These are phyloP conservation scores for Linnaemya tessellans DNA, from an alignment of 2,888 invertebrate species.

Conservation along the genomic window DNA sequence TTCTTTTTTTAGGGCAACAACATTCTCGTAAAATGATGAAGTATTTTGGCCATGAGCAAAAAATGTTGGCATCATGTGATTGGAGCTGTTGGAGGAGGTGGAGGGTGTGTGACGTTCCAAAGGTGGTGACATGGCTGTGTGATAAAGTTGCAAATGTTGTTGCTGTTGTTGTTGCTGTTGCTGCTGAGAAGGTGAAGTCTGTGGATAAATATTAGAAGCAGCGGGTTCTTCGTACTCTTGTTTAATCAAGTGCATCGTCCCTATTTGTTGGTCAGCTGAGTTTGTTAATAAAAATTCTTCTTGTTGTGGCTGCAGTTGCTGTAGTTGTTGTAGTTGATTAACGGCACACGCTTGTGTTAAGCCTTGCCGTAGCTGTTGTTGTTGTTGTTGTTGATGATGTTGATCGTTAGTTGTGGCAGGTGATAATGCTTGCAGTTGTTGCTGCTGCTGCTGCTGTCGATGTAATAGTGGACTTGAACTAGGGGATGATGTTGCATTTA, in stretches of 20 bases:
- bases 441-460: constrained; percentile 54
- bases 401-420: constrained; percentile 81
- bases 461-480: constrained; percentile 68
- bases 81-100: constrained; percentile 48
- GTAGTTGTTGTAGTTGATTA: constrained; percentile 59
- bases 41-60: constrained; percentile 76
- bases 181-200: constrained; percentile 67
- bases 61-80: constrained; percentile 75
- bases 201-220: constrained; percentile 62
- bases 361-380: constrained; percentile 66
- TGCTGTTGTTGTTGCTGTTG: constrained; percentile 68
- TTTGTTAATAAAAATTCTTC: constrained; percentile 72
- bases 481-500: constrained; percentile 72
- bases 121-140: constrained; percentile 70
- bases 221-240: constrained; percentile 75
- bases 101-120: constrained; percentile 64
- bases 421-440: constrained; percentile 76
- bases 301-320: constrained; percentile 50
- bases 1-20: constrained; percentile 80
- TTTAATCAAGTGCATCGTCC: constrained; percentile 74
- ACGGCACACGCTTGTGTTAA: constrained; percentile 81
- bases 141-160: constrained; percentile 64
- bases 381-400: constrained; percentile 59
- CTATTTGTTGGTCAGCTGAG: constrained; percentile 74
- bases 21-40: constrained; percentile 74